Evolutionary conservation across 30 jellyfish, hydroid and myxozoan genomes (phyloP).

Genomic region (Sanderia malayensis): DNA sequence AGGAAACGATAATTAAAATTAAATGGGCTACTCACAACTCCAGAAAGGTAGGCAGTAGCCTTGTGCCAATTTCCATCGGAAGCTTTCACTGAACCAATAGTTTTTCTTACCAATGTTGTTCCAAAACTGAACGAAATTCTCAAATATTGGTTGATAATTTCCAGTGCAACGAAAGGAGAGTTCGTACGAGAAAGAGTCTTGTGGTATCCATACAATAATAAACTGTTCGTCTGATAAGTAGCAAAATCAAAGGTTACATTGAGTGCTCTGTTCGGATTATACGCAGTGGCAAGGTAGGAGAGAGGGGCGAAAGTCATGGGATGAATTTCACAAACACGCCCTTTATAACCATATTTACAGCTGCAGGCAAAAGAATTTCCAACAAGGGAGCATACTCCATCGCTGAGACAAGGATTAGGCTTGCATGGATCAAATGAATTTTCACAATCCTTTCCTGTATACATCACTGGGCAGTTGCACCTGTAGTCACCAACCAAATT

Average conservation of each 20-base stretch:
- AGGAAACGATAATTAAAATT: neutral
- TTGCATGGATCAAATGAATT: conserved; percentile 48
- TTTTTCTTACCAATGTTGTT: conserved; percentile 7
- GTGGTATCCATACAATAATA: conserved; percentile 50
- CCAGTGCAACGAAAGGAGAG: conserved; percentile 55
- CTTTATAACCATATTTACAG: conserved; percentile 53
- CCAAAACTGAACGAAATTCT: conserved; percentile 50
- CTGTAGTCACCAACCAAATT: conserved; percentile 35
- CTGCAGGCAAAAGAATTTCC: conserved; percentile 45
- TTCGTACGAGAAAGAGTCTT: conserved; percentile 1
- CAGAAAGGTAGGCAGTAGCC: conserved; percentile 28
- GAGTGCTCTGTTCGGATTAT: conserved; percentile 15
- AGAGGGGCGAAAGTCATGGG: conserved; percentile 47
- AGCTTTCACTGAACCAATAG: conserved; percentile 24
- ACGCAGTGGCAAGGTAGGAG: conserved; percentile 24
- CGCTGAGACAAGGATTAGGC: conserved; percentile 62
- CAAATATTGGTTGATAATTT: conserved; percentile 10
- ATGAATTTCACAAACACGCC: conserved; percentile 59
- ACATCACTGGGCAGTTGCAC: conserved; percentile 54
- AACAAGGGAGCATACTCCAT: conserved; percentile 41
- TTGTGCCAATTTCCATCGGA: conserved; percentile 61
- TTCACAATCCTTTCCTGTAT: conserved; percentile 67
- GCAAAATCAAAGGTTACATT: conserved; percentile 44
- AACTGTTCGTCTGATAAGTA: conserved; percentile 41
- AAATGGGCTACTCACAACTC: conserved; percentile 23